A percentile compares a stretch with the other conserved stretches of the same genome.
Conservation (phyloP, 2,113 vertebrate species). For the Campylorhamphus procurvoides region DNA sequence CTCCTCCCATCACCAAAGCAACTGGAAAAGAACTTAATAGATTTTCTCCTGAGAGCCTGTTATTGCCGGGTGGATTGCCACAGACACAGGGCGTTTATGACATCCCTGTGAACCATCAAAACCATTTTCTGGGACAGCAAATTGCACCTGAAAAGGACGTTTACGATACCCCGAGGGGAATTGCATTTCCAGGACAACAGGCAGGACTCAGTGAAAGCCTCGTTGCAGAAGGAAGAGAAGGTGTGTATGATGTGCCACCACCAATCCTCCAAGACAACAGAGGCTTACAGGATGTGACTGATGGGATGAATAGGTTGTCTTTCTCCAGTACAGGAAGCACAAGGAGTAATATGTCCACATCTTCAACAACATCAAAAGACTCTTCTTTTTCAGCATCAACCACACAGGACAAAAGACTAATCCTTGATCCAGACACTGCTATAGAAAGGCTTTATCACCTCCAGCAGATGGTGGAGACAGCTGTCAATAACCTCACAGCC, state of each 20-base stretch:
- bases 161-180: conserved; percentile 88
- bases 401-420: conserved; percentile 75
- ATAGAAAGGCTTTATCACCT: conserved; percentile 83
- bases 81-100: conserved; percentile 80
- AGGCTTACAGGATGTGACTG: conserved; percentile 80
- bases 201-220: conserved; percentile 59
- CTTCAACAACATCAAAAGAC: conserved; percentile 87
- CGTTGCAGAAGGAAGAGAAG: conserved; percentile 70
- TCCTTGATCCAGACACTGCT: conserved; percentile 85
- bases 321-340: conserved; percentile 95
- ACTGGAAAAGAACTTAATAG: conserved; percentile 70
- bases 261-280: conserved; percentile 74
- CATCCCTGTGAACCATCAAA: conserved; percentile 70
- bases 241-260: conserved; percentile 87
- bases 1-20: conserved; percentile 80
- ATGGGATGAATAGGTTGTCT: conserved; percentile 91
- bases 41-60: conserved; percentile 75
- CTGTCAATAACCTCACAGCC: conserved; percentile 77
- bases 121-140: conserved; percentile 62
- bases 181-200: conserved; percentile 72
- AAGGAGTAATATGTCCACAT: conserved; percentile 95
- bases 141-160: conserved; percentile 78
- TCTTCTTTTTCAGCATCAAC: conserved; percentile 81
- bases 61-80: conserved; percentile 31
- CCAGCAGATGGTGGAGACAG: conserved; percentile 83